Evolutionary conservation across 2,113 vertebrate genomes (phyloP), one percentile per base, ranked within the genome.

Genomic region (Bubo scandiacus): DNA sequence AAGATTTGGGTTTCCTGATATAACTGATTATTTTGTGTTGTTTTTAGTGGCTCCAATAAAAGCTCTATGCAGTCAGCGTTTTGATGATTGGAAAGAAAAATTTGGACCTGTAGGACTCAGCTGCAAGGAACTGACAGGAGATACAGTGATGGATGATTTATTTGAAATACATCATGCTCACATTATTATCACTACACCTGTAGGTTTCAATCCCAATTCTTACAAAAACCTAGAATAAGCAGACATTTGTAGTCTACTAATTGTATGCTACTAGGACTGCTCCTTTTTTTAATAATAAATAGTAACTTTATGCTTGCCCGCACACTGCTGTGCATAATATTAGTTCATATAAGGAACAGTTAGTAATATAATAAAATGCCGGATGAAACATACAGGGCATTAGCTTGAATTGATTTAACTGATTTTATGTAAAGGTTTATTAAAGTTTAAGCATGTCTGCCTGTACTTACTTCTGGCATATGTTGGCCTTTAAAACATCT

Each of bases 81-180:
- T 98, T 97, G 99, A 99, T 96, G 99, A 98, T 95, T 99, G 99
- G 99, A 99, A 98, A 95, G 98, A 98, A 97, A 99, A 99, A 97
- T 99, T 99, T 97, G 99, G 98, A 95, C 98, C 99, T 67, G 91
- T 99, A 92, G 99, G 99, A 92, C 97, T 99, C 80, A 99, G 59
- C 81, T 99, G 99, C 98, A 99, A 99, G 96, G 99, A 99, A 94
- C 97, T 99, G 93, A 99, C 99, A 34, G 99, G 99, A 86, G 99
- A 99, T 98, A 99, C 99, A 42, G 96, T 98, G 96, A 98, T 99
- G 72, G 99, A 99, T 94, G 99, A 99, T 95, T 98, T 99, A 77
- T 99, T 99, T 98, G 99, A 99, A 98, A 99, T 99, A 97, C 99
- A 99, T 73, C 98, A 99, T 52, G 99, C 99, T 72, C 98, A 99